phyloP scores from a whole-genome alignment of 2,888 invertebrate genomes.

The Clostera curtula region DNA sequence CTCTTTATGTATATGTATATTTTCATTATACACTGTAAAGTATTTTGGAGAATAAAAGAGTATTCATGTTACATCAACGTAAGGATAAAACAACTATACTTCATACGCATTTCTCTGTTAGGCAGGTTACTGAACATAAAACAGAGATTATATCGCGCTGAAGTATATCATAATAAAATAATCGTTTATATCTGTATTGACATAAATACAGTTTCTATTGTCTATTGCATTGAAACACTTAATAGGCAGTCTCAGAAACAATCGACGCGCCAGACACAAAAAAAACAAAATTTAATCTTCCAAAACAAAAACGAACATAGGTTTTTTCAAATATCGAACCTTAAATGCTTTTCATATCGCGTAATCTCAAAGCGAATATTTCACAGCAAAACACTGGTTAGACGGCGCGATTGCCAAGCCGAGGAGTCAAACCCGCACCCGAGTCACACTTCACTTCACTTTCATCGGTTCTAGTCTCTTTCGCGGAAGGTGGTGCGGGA shows the following conservation, averaged over 20 bases:
- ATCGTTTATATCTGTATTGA: background rate
- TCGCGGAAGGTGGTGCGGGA: constrained; percentile 11
- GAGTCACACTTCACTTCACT: constrained; percentile 5
- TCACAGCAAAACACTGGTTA: constrained; percentile 9
- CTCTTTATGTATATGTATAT: too few relatives aligned
- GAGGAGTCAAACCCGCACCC: background rate
- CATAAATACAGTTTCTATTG: too few relatives aligned
- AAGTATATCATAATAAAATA: too few relatives aligned
- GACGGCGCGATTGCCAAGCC: background rate
- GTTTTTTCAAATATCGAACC: constrained; percentile 31
- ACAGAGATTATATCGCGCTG: too few relatives aligned
- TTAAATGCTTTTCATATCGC: constrained; percentile 40
- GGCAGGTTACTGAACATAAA: too few relatives aligned
- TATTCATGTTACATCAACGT: too few relatives aligned
- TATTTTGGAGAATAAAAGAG: too few relatives aligned
- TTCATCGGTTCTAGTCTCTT: constrained; percentile 10
- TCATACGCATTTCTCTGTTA: too few relatives aligned
- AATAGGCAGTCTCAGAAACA: constrained; percentile 5
- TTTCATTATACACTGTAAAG: too few relatives aligned
- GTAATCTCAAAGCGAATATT: constrained; percentile 20
- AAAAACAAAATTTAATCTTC: constrained; percentile 22
- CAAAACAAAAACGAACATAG: constrained; percentile 27
- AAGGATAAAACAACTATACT: too few relatives aligned
- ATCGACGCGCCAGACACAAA: constrained; percentile 27
- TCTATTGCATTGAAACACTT: too few relatives aligned